Percentiles rank a stretch among this genome's conserved stretches.
These are phyloP conservation scores for Geococcyx californianus DNA, from an alignment of 2,113 vertebrate species.

Conservation along the genomic window DNA sequence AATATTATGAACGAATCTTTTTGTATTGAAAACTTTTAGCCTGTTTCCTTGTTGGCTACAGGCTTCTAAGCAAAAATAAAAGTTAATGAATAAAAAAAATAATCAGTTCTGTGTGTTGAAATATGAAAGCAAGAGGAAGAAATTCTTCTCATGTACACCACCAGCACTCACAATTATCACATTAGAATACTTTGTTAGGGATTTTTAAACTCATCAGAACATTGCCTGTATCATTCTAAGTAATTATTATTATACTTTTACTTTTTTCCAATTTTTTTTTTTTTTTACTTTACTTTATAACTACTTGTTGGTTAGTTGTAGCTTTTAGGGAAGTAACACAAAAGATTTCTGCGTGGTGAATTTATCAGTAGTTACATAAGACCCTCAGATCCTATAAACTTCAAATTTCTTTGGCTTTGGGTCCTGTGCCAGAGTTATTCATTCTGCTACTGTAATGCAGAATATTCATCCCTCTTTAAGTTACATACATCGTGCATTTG, in stretches of 20 bases:
- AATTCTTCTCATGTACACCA: neutral
- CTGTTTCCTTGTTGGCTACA: neutral
- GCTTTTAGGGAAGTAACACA: neutral
- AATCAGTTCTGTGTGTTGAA: neutral
- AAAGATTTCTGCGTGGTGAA: neutral
- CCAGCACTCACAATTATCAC: neutral
- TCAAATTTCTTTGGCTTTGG: neutral
- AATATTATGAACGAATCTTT: neutral
- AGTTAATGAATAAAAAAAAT: neutral
- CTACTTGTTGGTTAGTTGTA: neutral
- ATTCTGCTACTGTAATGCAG: neutral
- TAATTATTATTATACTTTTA: neutral
- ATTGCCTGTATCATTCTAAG: neutral
- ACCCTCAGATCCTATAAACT: neutral
- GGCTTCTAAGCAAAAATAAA: neutral
- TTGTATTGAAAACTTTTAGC: neutral
- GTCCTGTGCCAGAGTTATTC: neutral
- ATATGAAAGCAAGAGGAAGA: neutral
- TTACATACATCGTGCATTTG: accelerated
- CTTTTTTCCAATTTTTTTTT: neutral
- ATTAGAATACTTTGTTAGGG: neutral
- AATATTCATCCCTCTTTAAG: neutral
- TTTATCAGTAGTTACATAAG: neutral
- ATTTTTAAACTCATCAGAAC: neutral
- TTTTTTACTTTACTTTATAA: neutral